These are phyloP conservation scores for Bombus turneri DNA, from an alignment of 1,140 invertebrate species.

Conservation along the genomic window DNA sequence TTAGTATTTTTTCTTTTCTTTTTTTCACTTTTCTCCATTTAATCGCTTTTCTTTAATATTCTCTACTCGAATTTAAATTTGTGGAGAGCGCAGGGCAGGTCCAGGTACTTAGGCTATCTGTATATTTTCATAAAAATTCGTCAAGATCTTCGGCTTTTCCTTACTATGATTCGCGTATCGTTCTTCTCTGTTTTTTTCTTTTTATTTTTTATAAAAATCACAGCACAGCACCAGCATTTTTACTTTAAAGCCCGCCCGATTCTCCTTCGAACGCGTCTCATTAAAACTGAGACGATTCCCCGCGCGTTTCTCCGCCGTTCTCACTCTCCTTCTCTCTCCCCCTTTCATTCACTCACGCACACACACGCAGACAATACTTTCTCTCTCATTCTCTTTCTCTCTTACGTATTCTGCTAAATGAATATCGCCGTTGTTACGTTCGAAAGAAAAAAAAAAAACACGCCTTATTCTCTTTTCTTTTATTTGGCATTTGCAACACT, in stretches of 20 bases:
- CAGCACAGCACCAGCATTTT: constrained; percentile 81
- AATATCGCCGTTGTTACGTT: constrained; percentile 43
- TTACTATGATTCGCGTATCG: constrained; percentile 35
- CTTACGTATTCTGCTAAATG: constrained; percentile 32
- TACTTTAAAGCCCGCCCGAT: constrained; percentile 76
- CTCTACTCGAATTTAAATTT: constrained; percentile 46
- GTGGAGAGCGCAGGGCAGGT: constrained; percentile 77
- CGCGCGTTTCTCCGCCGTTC: constrained; percentile 1
- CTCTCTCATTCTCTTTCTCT: background rate
- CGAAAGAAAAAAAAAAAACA: constrained; percentile 55
- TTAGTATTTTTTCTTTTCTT: constrained; percentile 51
- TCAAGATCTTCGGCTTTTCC: constrained; percentile 42
- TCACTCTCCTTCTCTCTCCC: no score
- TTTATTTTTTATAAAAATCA: constrained; percentile 79
- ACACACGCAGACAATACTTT: background rate
- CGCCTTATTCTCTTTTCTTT: constrained; percentile 62
- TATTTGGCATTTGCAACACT: constrained; percentile 76
- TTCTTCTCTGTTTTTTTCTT: constrained; percentile 50
- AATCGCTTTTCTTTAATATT: constrained; percentile 34
- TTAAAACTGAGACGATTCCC: constrained; percentile 75
- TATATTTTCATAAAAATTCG: constrained; percentile 76
- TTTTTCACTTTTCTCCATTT: constrained; percentile 47
- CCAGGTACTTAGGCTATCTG: constrained; percentile 81
- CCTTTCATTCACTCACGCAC: background rate
- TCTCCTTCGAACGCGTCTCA: constrained; percentile 72